phyloP scores from a whole-genome alignment of 1,140 invertebrate species.

The Chlorops oryzae region DNA sequence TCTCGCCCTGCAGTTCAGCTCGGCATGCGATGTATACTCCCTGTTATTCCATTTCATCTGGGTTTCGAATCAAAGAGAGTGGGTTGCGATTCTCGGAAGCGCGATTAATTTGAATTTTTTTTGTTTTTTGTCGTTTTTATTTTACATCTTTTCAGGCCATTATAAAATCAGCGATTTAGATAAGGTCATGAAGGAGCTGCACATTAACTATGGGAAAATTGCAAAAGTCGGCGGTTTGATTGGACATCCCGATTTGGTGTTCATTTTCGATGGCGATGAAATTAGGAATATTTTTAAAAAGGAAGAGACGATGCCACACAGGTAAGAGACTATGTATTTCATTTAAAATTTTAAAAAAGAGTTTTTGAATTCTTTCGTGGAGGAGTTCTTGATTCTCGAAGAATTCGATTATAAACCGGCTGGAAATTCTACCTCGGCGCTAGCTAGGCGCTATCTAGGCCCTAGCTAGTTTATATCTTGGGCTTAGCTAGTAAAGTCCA shows the following conservation, averaged over 20 bases:
- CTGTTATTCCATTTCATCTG: neutral
- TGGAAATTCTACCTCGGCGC: too few relatives aligned
- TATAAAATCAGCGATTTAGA: constrained; percentile 69
- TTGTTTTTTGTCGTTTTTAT: neutral
- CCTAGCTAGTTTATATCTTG: too few relatives aligned
- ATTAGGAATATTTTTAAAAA: constrained; percentile 67
- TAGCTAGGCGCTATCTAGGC: too few relatives aligned
- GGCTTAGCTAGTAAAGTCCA: too few relatives aligned
- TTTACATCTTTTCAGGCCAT: constrained; percentile 51
- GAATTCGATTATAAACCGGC: too few relatives aligned
- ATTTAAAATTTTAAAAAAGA: too few relatives aligned
- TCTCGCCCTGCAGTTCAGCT: too few relatives aligned
- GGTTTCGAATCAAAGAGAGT: neutral
- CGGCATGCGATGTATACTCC: too few relatives aligned
- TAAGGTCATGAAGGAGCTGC: constrained; percentile 62
- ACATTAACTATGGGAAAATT: constrained; percentile 62
- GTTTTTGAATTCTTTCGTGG: too few relatives aligned
- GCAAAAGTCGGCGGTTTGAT: constrained; percentile 68
- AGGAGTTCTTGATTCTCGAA: too few relatives aligned
- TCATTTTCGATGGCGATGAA: constrained; percentile 70
- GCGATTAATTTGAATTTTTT: too few relatives aligned
- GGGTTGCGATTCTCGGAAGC: neutral
- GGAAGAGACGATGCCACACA: constrained; percentile 68
- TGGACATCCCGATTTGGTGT: constrained; percentile 71
- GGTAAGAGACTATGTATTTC: too few relatives aligned